Conservation (phyloP, 1,140 invertebrate species). For the Drosophila arizonae region DNA sequence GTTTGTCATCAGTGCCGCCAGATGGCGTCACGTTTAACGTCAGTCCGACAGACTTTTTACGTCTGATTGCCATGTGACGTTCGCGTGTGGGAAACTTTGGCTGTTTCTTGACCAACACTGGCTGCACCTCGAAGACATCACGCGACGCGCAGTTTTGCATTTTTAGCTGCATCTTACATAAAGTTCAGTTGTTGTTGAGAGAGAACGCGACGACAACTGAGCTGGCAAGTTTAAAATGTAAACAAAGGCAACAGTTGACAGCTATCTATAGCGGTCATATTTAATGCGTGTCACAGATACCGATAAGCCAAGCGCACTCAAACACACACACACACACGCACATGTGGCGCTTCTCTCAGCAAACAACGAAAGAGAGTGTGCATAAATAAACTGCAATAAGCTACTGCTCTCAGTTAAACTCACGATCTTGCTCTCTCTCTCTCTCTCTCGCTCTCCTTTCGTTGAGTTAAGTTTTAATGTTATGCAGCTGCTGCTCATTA, state of each 20-base stretch:
- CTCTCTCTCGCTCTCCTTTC: not conserved
- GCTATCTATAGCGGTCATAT: conserved; percentile 49
- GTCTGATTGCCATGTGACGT: conserved; percentile 86
- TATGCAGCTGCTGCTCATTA: conserved; percentile 32
- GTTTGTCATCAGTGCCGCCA: conserved; percentile 25
- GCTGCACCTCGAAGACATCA: conserved; percentile 83
- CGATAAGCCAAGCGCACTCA: conserved; percentile 30
- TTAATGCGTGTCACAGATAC: conserved; percentile 40
- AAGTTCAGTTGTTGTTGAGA: conserved; percentile 1
- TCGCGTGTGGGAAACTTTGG: conserved; percentile 88
- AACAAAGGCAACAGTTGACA: conserved; percentile 46
- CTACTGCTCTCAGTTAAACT: not conserved
- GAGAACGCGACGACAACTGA: conserved; percentile 53
- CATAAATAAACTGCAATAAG: not conserved
- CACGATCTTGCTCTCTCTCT: conserved; percentile 1
- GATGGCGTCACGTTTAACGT: conserved; percentile 29
- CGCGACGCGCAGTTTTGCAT: conserved; percentile 7
- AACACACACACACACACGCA: conserved; percentile 7
- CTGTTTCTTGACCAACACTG: conserved; percentile 84
- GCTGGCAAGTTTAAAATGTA: conserved; percentile 57
- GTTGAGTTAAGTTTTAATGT: conserved; percentile 15
- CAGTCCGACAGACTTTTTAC: conserved; percentile 80
- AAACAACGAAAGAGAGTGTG: conserved; percentile 4
- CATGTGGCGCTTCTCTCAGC: not conserved
- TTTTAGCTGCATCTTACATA: conserved; percentile 69